These are phyloP conservation scores for Neocloeon triangulifer DNA, from an alignment of 1,140 invertebrate species.

Conservation along the genomic window DNA sequence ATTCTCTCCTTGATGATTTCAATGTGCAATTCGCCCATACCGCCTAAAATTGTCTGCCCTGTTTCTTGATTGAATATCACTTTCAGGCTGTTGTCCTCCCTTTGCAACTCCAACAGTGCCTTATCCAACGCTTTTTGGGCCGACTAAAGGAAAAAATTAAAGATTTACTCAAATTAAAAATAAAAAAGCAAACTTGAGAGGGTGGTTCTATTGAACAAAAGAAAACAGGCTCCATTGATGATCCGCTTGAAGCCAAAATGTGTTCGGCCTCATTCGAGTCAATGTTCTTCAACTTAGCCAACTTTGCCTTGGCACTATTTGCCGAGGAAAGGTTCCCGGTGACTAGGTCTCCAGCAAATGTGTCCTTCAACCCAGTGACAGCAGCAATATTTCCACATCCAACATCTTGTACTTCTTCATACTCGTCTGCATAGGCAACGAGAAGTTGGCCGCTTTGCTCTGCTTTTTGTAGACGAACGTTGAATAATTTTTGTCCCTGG, in stretches of 20 bases:
- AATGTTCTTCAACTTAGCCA: conserved; percentile 16
- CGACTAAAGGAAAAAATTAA: conserved; percentile 14
- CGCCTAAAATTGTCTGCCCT: conserved; percentile 66
- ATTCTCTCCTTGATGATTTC: conserved; percentile 83
- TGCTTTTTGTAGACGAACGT: conserved; percentile 33
- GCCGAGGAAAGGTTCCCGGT: conserved; percentile 31
- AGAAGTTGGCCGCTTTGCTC: conserved; percentile 47
- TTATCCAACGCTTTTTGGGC: conserved; percentile 54
- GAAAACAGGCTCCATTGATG: conserved; percentile 82
- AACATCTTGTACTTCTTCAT: conserved; percentile 41
- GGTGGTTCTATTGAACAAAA: conserved; percentile 92
- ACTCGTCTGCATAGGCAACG: conserved; percentile 67
- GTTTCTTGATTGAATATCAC: conserved; percentile 52
- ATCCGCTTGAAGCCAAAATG: conserved; percentile 30
- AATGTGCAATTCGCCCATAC: conserved; percentile 94
- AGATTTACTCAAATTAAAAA: conserved; percentile 1
- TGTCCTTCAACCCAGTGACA: conserved; percentile 58
- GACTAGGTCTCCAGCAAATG: conserved; percentile 70
- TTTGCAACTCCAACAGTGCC: conserved; percentile 60
- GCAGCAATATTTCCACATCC: conserved; percentile 74
- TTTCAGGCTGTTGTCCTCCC: conserved; percentile 85
- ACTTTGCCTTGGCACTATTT: conserved; percentile 25
- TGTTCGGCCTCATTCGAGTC: conserved; percentile 11
- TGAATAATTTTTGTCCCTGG: conserved; percentile 47
- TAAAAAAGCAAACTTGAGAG: conserved; percentile 23